Evolutionary conservation across 2,888 invertebrate species (phyloP).

Genomic region (Oconnorella tubifera): DNA sequence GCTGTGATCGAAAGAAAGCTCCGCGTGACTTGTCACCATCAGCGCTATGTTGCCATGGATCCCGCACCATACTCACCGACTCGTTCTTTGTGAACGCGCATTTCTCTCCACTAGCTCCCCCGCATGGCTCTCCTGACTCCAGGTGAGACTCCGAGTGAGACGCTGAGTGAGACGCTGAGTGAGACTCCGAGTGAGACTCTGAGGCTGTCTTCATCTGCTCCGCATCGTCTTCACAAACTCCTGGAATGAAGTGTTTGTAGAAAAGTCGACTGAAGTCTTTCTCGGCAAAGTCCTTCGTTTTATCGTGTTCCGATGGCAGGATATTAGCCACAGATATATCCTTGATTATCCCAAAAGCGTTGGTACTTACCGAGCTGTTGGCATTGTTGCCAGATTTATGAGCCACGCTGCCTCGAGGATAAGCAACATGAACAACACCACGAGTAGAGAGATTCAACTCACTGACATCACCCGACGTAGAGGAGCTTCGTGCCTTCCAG

Average conservation of each 20-base stretch:
- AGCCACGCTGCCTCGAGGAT: not conserved
- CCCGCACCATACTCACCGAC: slow-evolving; percentile 21
- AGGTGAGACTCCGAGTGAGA: slow-evolving; percentile 30
- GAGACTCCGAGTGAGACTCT: slow-evolving; percentile 28
- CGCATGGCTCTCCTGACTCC: not conserved
- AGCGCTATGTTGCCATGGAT: slow-evolving; percentile 21
- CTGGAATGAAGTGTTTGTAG: slow-evolving; percentile 21
- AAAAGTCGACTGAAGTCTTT: slow-evolving; percentile 39
- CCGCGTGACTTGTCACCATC: not conserved
- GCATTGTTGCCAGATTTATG: not conserved
- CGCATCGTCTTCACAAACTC: slow-evolving; percentile 1
- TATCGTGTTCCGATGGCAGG: slow-evolving; percentile 45
- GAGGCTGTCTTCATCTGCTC: slow-evolving; percentile 17
- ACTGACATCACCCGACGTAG: not conserved
- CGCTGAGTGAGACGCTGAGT: slow-evolving; percentile 9
- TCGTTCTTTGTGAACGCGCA: slow-evolving; percentile 25
- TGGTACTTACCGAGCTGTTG: not conserved
- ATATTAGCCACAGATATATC: slow-evolving; percentile 53
- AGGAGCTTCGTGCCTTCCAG: not conserved
- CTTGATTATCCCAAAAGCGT: slow-evolving; percentile 50
- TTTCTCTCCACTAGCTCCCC: not conserved
- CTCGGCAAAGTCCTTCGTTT: slow-evolving; percentile 44
- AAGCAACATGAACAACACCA: no score
- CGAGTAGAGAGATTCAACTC: no score
- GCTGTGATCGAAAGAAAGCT: slow-evolving; percentile 7